phyloP scores from a whole-genome alignment of 2,888 invertebrate genomes.

The Mythimna pallens region DNA sequence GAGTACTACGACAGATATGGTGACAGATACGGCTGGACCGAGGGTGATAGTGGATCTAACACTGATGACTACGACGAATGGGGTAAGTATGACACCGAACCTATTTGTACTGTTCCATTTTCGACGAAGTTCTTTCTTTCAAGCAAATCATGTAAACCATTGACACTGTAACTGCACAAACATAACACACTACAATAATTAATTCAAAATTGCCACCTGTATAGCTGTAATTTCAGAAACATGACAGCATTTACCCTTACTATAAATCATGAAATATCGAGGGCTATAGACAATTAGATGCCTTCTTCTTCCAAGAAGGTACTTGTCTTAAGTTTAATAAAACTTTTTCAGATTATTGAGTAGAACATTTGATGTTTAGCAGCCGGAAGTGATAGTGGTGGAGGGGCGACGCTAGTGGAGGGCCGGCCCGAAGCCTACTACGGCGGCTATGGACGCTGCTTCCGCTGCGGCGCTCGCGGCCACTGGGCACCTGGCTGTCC shows the following conservation, averaged over 20 bases:
- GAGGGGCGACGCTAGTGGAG: conserved; percentile 68
- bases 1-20: conserved; percentile 2
- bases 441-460: conserved; percentile 92
- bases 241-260: not conserved
- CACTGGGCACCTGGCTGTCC: conserved; percentile 89
- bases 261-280: conserved; percentile 16
- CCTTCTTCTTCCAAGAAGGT: conserved; percentile 26
- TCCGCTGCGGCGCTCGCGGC: conserved; percentile 87
- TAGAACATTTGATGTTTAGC: conserved; percentile 58
- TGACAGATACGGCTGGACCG: conserved; percentile 1
- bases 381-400: conserved; percentile 51
- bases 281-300: not conserved
- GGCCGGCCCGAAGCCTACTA: conserved; percentile 85
- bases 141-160: not conserved
- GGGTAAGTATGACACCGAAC: conserved; percentile 26
- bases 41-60: conserved; percentile 50
- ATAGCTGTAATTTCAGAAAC: not conserved
- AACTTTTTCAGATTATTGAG: conserved; percentile 47
- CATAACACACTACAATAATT: not conserved
- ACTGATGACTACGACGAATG: conserved; percentile 44
- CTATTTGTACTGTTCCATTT: not conserved
- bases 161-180: not conserved
- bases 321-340: conserved; percentile 17
- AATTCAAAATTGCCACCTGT: not conserved
- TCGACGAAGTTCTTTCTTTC: not conserved